Evolutionary conservation across 2,113 vertebrate species (phyloP).

Genomic region (Atlantisia rogersi): DNA sequence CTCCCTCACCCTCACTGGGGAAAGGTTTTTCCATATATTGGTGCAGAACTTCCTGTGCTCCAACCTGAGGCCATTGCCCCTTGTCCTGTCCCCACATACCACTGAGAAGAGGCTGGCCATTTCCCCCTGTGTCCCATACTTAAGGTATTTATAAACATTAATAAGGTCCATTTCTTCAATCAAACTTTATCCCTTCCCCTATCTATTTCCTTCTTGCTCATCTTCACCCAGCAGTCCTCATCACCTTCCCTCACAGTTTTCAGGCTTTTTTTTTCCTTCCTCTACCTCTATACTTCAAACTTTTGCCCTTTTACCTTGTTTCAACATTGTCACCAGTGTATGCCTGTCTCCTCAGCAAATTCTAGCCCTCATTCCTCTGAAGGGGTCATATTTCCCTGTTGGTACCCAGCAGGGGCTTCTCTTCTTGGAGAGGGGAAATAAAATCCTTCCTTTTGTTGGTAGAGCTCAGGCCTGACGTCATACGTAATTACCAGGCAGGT

Average conservation of each 20-base stretch:
- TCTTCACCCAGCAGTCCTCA: background rate
- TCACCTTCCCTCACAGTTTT: background rate
- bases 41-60: no score
- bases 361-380: background rate
- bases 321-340: accelerated
- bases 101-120: no score
- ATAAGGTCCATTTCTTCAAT: background rate
- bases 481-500: background rate
- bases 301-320: background rate
- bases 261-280: background rate
- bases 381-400: background rate
- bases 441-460: background rate
- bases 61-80: no score
- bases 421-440: background rate
- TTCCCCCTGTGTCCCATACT: no score
- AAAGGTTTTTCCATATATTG: no score
- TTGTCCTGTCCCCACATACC: no score
- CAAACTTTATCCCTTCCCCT: background rate
- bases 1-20: no score
- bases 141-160: no score
- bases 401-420: background rate
- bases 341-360: background rate
- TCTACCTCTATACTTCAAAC: background rate
- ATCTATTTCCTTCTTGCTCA: background rate
- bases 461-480: background rate